phyloP scores from a whole-genome alignment of 2,888 invertebrate genomes.

The Athetis lepigone region DNA sequence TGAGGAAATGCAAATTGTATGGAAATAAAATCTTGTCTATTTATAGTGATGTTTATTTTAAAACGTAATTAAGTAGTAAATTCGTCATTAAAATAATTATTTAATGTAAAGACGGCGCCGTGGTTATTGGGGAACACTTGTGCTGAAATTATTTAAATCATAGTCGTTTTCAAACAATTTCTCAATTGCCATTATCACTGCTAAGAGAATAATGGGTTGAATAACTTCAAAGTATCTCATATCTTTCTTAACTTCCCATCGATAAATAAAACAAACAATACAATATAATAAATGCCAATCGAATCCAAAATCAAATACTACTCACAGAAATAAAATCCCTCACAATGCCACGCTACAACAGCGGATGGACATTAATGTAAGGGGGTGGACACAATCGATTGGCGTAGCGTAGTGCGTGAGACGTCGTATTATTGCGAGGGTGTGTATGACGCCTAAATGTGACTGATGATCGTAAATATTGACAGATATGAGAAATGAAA shows the following conservation, averaged over 20 bases:
- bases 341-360: slow-evolving; percentile 16
- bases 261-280: too few species aligned
- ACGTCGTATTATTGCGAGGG: slow-evolving; percentile 55
- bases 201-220: too few species aligned
- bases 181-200: too few species aligned
- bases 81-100: too few species aligned
- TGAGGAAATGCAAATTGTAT: slow-evolving; percentile 39
- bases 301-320: slow-evolving; percentile 32
- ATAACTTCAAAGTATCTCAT: too few species aligned
- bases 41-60: slow-evolving; percentile 10
- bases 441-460: slow-evolving; percentile 48
- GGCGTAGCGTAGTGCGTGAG: slow-evolving; percentile 29
- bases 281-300: background rate
- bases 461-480: slow-evolving; percentile 43
- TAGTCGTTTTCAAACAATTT: too few species aligned
- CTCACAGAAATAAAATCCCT: slow-evolving; percentile 20
- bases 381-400: slow-evolving; percentile 48
- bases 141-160: too few species aligned
- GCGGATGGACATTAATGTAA: slow-evolving; percentile 21
- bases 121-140: too few species aligned
- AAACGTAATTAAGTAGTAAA: slow-evolving; percentile 16
- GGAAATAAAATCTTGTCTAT: slow-evolving; percentile 21
- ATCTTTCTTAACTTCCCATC: too few species aligned
- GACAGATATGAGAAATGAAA: slow-evolving; percentile 32
- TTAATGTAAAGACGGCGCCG: too few species aligned